Percentiles rank a stretch among this genome's conserved stretches.
These are phyloP conservation scores for Parascotia fuliginaria DNA, from an alignment of 2,888 invertebrate genomes.

Conservation along the genomic window DNA sequence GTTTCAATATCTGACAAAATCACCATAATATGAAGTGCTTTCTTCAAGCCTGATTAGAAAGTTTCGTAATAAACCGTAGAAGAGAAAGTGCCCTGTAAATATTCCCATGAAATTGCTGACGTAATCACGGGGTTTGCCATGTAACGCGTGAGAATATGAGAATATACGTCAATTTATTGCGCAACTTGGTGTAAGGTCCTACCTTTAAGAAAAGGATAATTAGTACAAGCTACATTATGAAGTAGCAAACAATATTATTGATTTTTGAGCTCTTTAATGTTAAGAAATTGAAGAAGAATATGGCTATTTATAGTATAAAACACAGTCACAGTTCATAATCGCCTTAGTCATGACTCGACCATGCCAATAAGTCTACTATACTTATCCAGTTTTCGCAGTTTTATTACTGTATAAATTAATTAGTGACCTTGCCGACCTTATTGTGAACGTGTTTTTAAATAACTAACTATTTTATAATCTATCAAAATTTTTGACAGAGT, in stretches of 20 bases:
- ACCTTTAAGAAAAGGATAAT: not conserved
- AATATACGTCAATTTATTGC: constrained; percentile 20
- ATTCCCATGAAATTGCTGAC: constrained; percentile 26
- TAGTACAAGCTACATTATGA: not conserved
- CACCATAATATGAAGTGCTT: not conserved
- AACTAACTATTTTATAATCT: not conserved
- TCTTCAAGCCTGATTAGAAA: not conserved
- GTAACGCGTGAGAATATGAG: constrained; percentile 11
- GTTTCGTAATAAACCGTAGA: constrained; percentile 3
- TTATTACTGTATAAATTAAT: constrained; percentile 14
- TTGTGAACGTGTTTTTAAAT: not conserved
- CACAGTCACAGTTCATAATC: constrained; percentile 7
- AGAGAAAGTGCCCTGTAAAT: constrained; percentile 12
- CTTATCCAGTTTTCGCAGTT: constrained; percentile 4
- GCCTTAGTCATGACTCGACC: constrained; percentile 35
- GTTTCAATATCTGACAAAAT: too few species aligned
- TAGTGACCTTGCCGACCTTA: constrained; percentile 2
- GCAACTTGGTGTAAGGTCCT: constrained; percentile 25
- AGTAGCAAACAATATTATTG: not conserved
- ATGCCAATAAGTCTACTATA: constrained; percentile 13
- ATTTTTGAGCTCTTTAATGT: not conserved
- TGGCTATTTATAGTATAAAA: constrained; percentile 27
- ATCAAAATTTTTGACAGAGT: not conserved
- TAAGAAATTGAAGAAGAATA: not conserved
- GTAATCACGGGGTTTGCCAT: constrained; percentile 23